Evolutionary conservation across 2,888 invertebrate genomes (phyloP), one percentile per base, ranked within the genome.

Genomic region (Ophion costatus): DNA sequence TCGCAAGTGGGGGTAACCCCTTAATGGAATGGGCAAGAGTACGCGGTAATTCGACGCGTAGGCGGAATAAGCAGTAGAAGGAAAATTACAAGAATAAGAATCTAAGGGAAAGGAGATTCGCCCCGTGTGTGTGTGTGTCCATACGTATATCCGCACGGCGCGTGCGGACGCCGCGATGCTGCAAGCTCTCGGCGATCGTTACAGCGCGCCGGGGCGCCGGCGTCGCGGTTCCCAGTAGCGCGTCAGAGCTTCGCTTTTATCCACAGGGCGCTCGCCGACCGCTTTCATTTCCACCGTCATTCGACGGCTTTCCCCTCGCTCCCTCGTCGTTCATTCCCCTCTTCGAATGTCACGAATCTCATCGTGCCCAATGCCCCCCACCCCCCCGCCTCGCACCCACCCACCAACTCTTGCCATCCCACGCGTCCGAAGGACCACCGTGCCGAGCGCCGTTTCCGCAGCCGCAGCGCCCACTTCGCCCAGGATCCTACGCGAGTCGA

Each of bases 101-200:
- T 14, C 14, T 45, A 69, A 24, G 24, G 79, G 38, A 45, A 22
- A 38, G 14, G 24, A 10, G 24, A 29, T 42, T 59, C 1, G 22
- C 51, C 17, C 3, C 17, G 51, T 51, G 51, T 51, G 9, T 14
- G 17, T 14, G 7, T n/a, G n/a, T n/a, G n/a, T n/a, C 11, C 22
- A 2, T 10, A 51, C 42, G 59, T 61, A 61, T 77, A 80, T 80
- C 66, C 67, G 73, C 80, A 66, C 67, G 17, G 51, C 5, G 51
- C 17, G 51, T 59, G 77, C 11, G 63, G 11, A 74, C 63, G 79
- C 61, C 73, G 51, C 14, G 82, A 80, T 85, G 80, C 82, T 80
- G 85, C 82, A 57, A 82, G 69, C 67, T 85, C 80, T 4, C 2
- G 14, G 51, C 85, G 85, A 85, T 85, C 85, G 85, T 85, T 85